Base-by-base conservation (phyloP, 1,140 invertebrate species). In the Diploscapter pachys region DNA sequence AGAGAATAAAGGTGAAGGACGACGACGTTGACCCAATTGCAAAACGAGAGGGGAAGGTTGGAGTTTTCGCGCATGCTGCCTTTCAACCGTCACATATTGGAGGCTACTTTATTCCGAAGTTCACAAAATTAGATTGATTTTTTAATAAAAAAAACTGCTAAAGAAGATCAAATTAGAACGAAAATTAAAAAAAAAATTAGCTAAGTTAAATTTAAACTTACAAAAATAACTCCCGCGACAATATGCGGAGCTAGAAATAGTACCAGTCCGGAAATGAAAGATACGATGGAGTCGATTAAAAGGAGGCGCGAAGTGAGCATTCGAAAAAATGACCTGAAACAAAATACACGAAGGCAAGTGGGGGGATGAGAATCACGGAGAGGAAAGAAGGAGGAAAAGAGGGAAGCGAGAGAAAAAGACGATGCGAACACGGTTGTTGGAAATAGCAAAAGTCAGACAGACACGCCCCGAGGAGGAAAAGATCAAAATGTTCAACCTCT, bases 201-300 rank as follows among this genome's bases (percentile, higher is more conserved):
- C 31, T 31, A 31, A 31, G 31, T 31, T 0, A 31, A 31, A 31
- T 31, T 31, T 3, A 54, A 74, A 81, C 80, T 73, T 71, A 81
- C 80, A 72, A 82, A 82, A 64, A 82, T 48, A 63, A 82, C 81
- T 69, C 83, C 77, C 48, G 82, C 81, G 48, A 79, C 73, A 57
- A 73, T 54, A 72, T 78, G 69, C 51, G 79, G 79, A 59, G 71
- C 75, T 50, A 81, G 75, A 62, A 79, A 80, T 11, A 80, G 59
- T 48, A 68, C 49, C 6, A 57, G 13, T 56, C 79, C 79, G 51
- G 73, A 13, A 50, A 72, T 50, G 31, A 53, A n/a, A 48, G 79
- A 49, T 4, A 72, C 31, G 48, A 76, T 31, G 1, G 78, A 53
- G 51, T 79, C 78, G 8, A 79, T 5, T 4, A 64, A 11, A 5